Evolutionary conservation across 2,888 invertebrate genomes (phyloP).

Genomic region (Melinaea menophilus): DNA sequence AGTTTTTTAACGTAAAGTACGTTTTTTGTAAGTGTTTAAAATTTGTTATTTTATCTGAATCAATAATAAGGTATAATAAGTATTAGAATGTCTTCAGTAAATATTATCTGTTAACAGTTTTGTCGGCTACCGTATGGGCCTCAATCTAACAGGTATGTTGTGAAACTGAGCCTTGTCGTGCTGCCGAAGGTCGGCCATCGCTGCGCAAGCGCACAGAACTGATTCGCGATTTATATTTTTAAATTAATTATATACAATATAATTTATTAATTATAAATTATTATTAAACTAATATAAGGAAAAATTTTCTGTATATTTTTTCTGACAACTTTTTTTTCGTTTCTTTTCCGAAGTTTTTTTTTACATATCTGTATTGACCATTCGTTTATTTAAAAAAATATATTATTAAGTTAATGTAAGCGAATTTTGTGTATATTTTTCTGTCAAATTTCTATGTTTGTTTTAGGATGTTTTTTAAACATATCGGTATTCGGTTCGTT

Average conservation of each 20-base stretch:
- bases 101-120: slow-evolving; percentile 7
- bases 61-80: no score
- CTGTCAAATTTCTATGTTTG: slow-evolving; percentile 27
- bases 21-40: no score
- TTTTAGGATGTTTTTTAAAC: slow-evolving; percentile 61
- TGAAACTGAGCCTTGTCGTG: slow-evolving; percentile 67
- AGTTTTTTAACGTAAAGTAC: no score
- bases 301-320: no score
- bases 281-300: no score
- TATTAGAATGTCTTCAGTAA: neutral
- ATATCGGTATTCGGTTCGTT: slow-evolving; percentile 45
- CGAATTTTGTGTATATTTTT: neutral
- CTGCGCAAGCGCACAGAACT: slow-evolving; percentile 1
- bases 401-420: no score
- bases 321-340: no score
- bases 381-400: no score
- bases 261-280: no score
- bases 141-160: slow-evolving; percentile 39
- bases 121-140: slow-evolving; percentile 13
- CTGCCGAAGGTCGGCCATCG: slow-evolving; percentile 69
- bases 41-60: no score
- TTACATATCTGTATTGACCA: no score
- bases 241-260: neutral
- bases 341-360: no score
- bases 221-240: slow-evolving; percentile 3